These are phyloP conservation scores for Nansenia antarctica DNA, from an alignment of 2,113 vertebrate genomes.

Conservation along the genomic window DNA sequence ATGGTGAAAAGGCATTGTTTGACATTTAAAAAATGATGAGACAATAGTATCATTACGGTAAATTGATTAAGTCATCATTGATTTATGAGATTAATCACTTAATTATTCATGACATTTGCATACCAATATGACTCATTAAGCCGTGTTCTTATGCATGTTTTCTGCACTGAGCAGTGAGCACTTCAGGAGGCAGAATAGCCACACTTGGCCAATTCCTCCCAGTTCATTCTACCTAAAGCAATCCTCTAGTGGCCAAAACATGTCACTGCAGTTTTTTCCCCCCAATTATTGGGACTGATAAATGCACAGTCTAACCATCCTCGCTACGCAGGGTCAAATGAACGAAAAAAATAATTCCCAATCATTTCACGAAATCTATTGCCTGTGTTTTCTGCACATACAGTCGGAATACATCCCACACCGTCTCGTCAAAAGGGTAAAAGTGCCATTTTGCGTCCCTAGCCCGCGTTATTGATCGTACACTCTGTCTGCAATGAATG, in stretches of 20 bases:
- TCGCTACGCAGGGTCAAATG: conserved; percentile 71
- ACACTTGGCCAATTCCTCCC: conserved; percentile 56
- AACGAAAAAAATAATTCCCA: conserved; percentile 51
- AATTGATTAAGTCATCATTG: conserved; percentile 40
- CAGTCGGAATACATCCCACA: not conserved
- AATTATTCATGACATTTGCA: conserved; percentile 55
- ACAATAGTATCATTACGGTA: conserved; percentile 44
- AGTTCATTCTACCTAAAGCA: conserved; percentile 50
- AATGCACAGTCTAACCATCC: conserved; percentile 72
- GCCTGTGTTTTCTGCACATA: too few relatives aligned
- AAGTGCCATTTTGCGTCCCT: conserved; percentile 46
- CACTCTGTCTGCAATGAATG: conserved; percentile 86
- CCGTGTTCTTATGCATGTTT: conserved; percentile 42
- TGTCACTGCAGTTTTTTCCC: conserved; percentile 68
- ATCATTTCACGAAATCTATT: not conserved
- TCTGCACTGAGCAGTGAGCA: conserved; percentile 36
- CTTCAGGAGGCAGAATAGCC: conserved; percentile 37
- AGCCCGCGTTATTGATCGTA: conserved; percentile 78
- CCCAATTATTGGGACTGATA: conserved; percentile 72
- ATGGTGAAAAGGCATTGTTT: conserved; percentile 40
- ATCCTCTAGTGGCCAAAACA: conserved; percentile 77
- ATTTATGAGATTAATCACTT: conserved; percentile 53
- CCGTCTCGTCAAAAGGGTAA: not conserved
- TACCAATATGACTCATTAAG: conserved; percentile 53
- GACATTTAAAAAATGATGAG: conserved; percentile 58